A percentile compares a stretch with the other conserved stretches of the same genome.
Evolutionary conservation across 2,797 vertebrate genomes (phyloP).

Genomic region (Argya squamiceps): DNA sequence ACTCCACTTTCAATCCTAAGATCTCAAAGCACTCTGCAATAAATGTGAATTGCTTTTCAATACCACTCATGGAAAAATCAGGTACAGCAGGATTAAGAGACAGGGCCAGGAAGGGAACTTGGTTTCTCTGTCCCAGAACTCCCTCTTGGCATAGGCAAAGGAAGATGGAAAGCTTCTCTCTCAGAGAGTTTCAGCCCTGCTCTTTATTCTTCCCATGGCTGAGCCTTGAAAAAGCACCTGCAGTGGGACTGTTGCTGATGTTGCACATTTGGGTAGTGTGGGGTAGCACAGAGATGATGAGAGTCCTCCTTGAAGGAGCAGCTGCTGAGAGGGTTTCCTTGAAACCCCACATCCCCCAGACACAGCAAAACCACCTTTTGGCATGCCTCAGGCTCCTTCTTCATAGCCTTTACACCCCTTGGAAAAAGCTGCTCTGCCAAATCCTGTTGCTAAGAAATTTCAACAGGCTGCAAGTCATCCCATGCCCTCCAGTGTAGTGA

Average conservation of each 20-base stretch:
- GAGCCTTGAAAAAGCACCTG: not conserved
- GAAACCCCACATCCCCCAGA: not conserved
- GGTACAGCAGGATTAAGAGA: not conserved
- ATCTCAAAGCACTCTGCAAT: not conserved
- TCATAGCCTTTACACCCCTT: not conserved
- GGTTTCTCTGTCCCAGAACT: not conserved
- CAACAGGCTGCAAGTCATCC: not conserved
- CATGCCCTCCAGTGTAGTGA: not conserved
- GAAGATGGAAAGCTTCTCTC: not conserved
- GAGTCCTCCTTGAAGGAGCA: not conserved
- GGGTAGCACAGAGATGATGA: not conserved
- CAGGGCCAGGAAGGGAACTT: not conserved
- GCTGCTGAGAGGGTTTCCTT: not conserved
- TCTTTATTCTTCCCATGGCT: not conserved
- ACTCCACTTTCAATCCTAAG: not conserved
- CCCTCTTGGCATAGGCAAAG: not conserved
- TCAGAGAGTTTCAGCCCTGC: not conserved
- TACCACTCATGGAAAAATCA: not conserved
- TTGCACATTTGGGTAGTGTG: accelerated
- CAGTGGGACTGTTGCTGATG: not conserved
- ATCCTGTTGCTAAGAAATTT: not conserved
- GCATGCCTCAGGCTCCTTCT: not conserved
- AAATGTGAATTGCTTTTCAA: not conserved
- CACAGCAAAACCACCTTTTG: not conserved
- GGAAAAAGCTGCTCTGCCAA: not conserved